Conservation (phyloP, 2,113 vertebrate genomes). For the Sinocyclocheilus maitianheensis region DNA sequence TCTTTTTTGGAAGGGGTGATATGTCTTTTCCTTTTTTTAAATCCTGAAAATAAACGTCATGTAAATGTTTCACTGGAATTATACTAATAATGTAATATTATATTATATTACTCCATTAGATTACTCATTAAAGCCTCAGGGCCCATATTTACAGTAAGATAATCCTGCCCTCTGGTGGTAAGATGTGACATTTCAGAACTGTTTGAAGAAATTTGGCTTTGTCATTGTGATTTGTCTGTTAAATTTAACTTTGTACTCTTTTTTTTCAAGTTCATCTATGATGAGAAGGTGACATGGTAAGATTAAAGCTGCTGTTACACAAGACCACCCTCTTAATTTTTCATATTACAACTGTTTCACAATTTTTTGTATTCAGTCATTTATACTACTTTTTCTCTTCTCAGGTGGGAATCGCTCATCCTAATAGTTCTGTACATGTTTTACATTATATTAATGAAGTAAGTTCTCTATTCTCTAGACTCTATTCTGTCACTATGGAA, state of each 20-base stretch:
- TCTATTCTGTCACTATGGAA: not conserved
- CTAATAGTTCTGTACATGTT: slow-evolving; percentile 91
- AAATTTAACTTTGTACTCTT: slow-evolving; percentile 10
- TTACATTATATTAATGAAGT: slow-evolving; percentile 99
- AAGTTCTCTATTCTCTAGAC: slow-evolving; percentile 69
- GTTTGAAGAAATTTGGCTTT: not conserved
- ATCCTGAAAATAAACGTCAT: not conserved
- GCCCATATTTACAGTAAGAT: slow-evolving; percentile 1
- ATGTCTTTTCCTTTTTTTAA: too few species aligned
- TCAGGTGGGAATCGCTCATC: slow-evolving; percentile 95
- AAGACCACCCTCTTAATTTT: not conserved
- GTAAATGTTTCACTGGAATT: not conserved
- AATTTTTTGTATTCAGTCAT: not conserved
- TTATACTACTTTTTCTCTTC: slow-evolving; percentile 47
- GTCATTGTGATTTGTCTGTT: not conserved
- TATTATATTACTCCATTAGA: not conserved
- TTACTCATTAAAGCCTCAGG: not conserved
- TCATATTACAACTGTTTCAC: not conserved
- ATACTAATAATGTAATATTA: not conserved
- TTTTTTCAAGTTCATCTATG: slow-evolving; percentile 91
- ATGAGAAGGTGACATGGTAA: slow-evolving; percentile 96
- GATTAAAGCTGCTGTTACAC: slow-evolving; percentile 52
- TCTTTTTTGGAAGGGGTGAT: not conserved
- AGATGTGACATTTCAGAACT: not conserved
- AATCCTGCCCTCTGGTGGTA: slow-evolving; percentile 51